phyloP scores from a whole-genome alignment of 2,888 invertebrate species.

The Nephrotoma guestfalica region DNA sequence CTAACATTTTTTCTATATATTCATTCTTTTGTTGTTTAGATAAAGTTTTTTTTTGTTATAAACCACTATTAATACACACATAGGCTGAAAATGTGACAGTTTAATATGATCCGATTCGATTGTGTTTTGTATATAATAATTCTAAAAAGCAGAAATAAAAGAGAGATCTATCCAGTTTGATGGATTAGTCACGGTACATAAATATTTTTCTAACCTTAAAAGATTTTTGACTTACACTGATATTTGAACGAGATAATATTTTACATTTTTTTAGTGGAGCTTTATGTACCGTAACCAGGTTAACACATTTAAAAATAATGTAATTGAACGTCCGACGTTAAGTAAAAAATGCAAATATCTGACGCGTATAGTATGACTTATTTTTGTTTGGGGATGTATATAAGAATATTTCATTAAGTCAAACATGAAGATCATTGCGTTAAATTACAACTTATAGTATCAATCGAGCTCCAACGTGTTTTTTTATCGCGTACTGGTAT shows the following conservation, averaged over 20 bases:
- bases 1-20: not conserved
- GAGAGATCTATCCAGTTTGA: slow-evolving; percentile 2
- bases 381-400: too few species aligned
- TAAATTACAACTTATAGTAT: too few species aligned
- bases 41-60: not conserved
- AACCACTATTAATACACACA: not conserved
- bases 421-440: too few species aligned
- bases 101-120: not conserved
- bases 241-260: not conserved
- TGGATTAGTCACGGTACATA: not conserved
- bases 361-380: not conserved
- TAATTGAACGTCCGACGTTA: not conserved
- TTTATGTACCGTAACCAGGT: not conserved
- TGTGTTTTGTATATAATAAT: not conserved
- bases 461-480: too few species aligned
- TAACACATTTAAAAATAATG: not conserved
- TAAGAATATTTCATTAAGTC: too few species aligned
- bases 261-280: not conserved
- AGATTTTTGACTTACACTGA: not conserved
- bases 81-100: not conserved
- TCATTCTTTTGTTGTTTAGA: not conserved
- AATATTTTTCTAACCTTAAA: not conserved
- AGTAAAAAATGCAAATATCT: not conserved
- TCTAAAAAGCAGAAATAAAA: not conserved
- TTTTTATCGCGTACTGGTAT: too few species aligned